A percentile compares a stretch with the other conserved stretches of the same genome.
Evolutionary conservation across 2,113 vertebrate genomes (phyloP).

Genomic region (Podiceps cristatus): DNA sequence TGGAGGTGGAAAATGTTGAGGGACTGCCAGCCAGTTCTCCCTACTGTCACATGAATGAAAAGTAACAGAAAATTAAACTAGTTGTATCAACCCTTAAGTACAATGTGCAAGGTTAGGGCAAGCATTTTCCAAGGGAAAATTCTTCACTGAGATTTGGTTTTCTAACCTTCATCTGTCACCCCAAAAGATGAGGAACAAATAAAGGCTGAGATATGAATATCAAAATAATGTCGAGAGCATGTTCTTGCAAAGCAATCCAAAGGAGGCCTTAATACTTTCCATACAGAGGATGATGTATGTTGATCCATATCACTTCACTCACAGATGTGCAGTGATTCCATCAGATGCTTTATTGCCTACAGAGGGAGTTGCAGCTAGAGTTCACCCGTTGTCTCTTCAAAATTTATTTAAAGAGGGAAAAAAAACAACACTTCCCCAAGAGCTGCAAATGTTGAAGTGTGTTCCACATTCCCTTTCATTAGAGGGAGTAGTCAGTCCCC

Average conservation of each 20-base stretch:
- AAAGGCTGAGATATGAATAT: neutral
- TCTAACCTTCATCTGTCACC: neutral
- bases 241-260: neutral
- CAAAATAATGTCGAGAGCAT: neutral
- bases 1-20: neutral
- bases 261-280: neutral
- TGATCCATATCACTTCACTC: conserved; percentile 36
- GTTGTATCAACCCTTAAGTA: neutral
- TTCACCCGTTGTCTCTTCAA: conserved; percentile 51
- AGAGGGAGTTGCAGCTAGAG: conserved; percentile 64
- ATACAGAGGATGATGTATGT: neutral
- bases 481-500: neutral
- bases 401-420: conserved; percentile 66
- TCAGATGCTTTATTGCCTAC: conserved; percentile 65
- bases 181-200: neutral
- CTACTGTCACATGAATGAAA: neutral
- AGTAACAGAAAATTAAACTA: neutral
- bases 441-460: conserved; percentile 21
- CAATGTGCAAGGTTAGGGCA: neutral
- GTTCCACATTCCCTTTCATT: neutral
- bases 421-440: conserved; percentile 47
- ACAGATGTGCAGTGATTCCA: conserved; percentile 54
- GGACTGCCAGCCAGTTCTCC: neutral
- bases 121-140: neutral
- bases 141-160: neutral